phyloP scores from a whole-genome alignment of 2,797 vertebrate genomes.

The Poecilia velifera region DNA sequence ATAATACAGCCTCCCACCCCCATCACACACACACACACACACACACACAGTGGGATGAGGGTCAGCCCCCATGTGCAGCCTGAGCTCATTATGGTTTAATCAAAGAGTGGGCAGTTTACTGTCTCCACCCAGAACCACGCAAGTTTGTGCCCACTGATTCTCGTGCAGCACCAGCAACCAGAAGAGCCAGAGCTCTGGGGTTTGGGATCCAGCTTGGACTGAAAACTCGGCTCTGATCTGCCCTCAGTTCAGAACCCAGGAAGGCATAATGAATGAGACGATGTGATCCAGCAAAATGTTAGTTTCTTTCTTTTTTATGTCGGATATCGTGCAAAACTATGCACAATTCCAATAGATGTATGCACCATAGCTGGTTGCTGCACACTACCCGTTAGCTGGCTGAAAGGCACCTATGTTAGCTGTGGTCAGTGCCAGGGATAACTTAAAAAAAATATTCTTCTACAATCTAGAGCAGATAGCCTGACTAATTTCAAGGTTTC shows the following conservation, averaged over 20 bases:
- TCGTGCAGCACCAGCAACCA: not conserved
- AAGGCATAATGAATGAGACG: not conserved
- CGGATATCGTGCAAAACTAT: not conserved
- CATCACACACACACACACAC: conserved; percentile 1
- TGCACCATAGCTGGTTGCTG: not conserved
- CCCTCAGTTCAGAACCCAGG: not conserved
- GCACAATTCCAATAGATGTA: not conserved
- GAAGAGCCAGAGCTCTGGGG: not conserved
- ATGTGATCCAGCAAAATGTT: not conserved
- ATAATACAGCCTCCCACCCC: not conserved
- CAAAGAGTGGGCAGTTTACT: conserved; percentile 26
- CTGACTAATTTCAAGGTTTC: not conserved
- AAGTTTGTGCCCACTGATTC: conserved; percentile 35
- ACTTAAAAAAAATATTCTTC: too few relatives aligned
- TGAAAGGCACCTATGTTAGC: not conserved
- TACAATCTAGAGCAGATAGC: not conserved
- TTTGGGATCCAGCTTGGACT: not conserved
- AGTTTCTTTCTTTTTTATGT: not conserved
- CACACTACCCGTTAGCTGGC: not conserved
- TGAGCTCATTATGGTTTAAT: conserved; percentile 53
- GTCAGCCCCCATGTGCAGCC: conserved; percentile 48
- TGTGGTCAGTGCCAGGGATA: not conserved
- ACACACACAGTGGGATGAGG: not conserved
- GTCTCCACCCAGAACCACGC: conserved; percentile 41
- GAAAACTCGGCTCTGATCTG: not conserved